A percentile compares a stretch with the other conserved stretches of the same genome.
These are phyloP conservation scores for Polypedilum pembai DNA, from an alignment of 1,140 invertebrate genomes.

Conservation along the genomic window DNA sequence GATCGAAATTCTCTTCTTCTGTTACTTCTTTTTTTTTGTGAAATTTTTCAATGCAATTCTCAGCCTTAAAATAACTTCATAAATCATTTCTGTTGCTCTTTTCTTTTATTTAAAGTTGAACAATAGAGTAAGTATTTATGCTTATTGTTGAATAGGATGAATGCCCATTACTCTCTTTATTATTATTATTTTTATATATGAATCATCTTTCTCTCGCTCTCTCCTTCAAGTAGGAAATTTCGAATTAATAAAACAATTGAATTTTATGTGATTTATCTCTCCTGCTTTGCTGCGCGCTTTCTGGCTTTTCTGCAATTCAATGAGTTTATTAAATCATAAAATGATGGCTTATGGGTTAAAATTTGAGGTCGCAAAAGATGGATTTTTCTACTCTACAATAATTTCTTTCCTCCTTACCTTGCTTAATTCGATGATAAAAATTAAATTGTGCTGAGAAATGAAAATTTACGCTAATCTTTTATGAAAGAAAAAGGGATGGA, in stretches of 20 bases:
- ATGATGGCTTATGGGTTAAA: not conserved
- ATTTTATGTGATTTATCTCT: conserved; percentile 14
- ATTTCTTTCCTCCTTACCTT: not conserved
- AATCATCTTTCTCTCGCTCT: too few relatives aligned
- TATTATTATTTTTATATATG: too few relatives aligned
- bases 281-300: not conserved
- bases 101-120: not conserved
- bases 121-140: not conserved
- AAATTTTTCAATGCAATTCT: not conserved
- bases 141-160: conserved; percentile 18
- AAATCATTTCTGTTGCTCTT: not conserved
- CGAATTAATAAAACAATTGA: conserved; percentile 27
- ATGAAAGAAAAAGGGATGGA: too few relatives aligned
- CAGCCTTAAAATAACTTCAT: not conserved
- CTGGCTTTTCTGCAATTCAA: not conserved
- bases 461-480: too few relatives aligned
- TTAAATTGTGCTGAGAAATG: too few relatives aligned
- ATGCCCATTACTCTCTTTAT: conserved; percentile 10
- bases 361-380: not conserved
- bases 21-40: not conserved
- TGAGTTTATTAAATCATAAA: conserved; percentile 28
- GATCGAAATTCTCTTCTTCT: too few relatives aligned
- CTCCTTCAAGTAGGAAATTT: not conserved
- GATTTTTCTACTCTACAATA: not conserved
- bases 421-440: not conserved